Base-by-base conservation (phyloP, 2,797 vertebrate genomes). In the Sebastes hubbsi region DNA sequence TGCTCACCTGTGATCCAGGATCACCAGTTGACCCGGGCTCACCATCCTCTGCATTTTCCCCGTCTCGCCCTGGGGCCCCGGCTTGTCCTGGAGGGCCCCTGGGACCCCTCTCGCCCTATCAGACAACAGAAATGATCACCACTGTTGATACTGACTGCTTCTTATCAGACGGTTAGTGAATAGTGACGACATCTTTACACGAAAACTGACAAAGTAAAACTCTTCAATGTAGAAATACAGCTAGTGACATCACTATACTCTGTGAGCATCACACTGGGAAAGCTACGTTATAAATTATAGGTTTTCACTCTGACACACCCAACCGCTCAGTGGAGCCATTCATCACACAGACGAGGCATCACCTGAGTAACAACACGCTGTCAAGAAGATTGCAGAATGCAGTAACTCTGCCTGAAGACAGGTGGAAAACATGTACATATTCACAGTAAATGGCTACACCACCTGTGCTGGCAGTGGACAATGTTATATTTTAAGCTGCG, bases 11-110 rank as follows among this genome's bases (percentile, higher is more conserved):
- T 77, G 90, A 81, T 64, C 97, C 97, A 8, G 95, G 91, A 72
- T 82, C 75, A 63, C 97, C 97, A 59, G 88, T 85, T 0, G 87
- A 73, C 4, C 97, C 97, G 0, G 93, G 94, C 74, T 95, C 94
- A 68, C 97, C 97, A 62, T 96, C 96, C 81, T 94, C 76, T 27
- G 97, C 97, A 11, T 95, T 93, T 68, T 91, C 89, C 1, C 97
- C 97, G 56, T 97, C 92, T 0, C 88, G 95, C 27, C 97, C 97
- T 0, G 94, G 94, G 36, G 83, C 58, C 20, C 97, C 97, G 0
- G 66, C 63, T 74, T 80, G 89, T 74, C 97, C 97, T 0, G 93
- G 90, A 38, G 89, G 66, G 25, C 97, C 97, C 71, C 87, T 93
- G 12, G 83, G 91, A 4, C 97, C 97, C 0, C 54, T 86, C 1